Evolutionary conservation across 2,888 invertebrate genomes (phyloP), one percentile per base, ranked within the genome.

Genomic region (Allophyes oxyacanthae): DNA sequence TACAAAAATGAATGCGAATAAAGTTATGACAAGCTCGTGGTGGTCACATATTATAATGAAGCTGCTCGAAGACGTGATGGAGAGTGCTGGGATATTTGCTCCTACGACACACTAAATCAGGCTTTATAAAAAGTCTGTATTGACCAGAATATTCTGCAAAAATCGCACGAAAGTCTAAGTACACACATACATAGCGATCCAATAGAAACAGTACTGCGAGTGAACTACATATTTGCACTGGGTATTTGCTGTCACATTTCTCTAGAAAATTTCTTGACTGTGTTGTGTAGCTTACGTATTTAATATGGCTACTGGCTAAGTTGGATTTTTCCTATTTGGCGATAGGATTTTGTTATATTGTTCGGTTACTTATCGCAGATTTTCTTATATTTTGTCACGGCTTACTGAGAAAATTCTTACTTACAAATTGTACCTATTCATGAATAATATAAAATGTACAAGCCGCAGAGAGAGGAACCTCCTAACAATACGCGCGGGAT

Each of bases 51-150:
- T n/a, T n/a, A n/a, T n/a, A n/a, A n/a, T n/a, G n/a, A n/a, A n/a
- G n/a, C n/a, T n/a, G n/a, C n/a, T n/a, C n/a, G n/a, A n/a, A n/a
- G n/a, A n/a, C n/a, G n/a, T n/a, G n/a, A n/a, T n/a, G n/a, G n/a
- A n/a, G n/a, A n/a, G n/a, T n/a, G n/a, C n/a, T n/a, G n/a, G n/a
- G n/a, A n/a, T n/a, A n/a, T n/a, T n/a, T n/a, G n/a, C n/a, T n/a
- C n/a, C n/a, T n/a, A n/a, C n/a, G n/a, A 20, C n/a, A 15, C 30
- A 62, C 66, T 33, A 45, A 45, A 67, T 67, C 52, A 67, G 11
- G 32, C 42, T 63, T 30, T 36, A 4, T 25, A 1, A 40, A 54
- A 44, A 36, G n/a, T 62, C 42, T 36, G 32, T 56, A 25, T 46
- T 49, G 50, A 50, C 64, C 41, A 34, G 37, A 61, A 49, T 44